Base-by-base conservation (phyloP, 2,113 vertebrate genomes). In the Xiphorhynchus elegans region DNA sequence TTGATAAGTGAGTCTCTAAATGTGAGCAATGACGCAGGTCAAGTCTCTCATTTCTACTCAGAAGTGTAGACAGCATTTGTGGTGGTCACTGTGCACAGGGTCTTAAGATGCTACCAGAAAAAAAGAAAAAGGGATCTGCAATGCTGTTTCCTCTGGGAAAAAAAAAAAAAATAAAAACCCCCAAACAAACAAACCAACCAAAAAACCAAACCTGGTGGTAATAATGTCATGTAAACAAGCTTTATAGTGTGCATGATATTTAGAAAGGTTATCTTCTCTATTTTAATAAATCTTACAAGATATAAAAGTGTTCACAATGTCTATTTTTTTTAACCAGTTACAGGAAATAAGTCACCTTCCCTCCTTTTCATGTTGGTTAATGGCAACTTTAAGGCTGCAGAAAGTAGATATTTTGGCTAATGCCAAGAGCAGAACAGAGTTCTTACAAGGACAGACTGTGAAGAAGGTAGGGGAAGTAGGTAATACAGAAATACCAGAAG, bases 1-100 rank as follows among this genome's bases (percentile, higher is more conserved):
- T 93, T 77, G 78, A 52, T 92, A 95, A 90, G 29, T 49, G 64
- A 95, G 31, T 35, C 70, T 80, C 87, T 88, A 87, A 96, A 95
- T 91, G 79, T 53, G 92, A 90, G 35, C 0, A 0, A 68, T 93
- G 95, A 95, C 70, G 69, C 83, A 89, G 52, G 68, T 33, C 69
- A 88, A 37, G 56, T 84, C 63, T 95, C 68, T 78, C 21, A 53
- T 94, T 92, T 95, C 91, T 87, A 18, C 84, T 95, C 53, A 74
- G 59, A 73, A 82, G 72, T 33, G 14, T 18, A 49, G 69, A 58
- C 9, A 11, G 72, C n/a, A 85, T 64, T 81, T 88, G 40, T 29
- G 29, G 74, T 64, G 75, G 47, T 91, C 85, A 89, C 67, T 88
- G 44, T 88, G 83, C 84, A 70, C 14, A 90, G 9, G 62, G 50